Evolutionary conservation across 1,140 invertebrate species (phyloP).

Genomic region (Anastrepha ludens): DNA sequence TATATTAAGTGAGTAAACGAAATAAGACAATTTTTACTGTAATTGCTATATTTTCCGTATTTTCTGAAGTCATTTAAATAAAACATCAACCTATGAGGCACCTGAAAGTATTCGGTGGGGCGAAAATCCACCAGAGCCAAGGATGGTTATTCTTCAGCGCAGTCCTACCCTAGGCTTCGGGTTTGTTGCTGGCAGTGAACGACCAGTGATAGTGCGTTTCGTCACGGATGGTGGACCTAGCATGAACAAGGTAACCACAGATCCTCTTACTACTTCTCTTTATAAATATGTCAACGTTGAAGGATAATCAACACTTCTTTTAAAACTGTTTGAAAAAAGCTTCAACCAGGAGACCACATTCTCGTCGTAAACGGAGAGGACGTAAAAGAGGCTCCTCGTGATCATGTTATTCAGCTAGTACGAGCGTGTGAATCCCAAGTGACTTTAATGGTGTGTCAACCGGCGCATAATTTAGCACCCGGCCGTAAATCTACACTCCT

Average conservation of each 20-base stretch:
- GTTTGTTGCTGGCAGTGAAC: constrained; percentile 93
- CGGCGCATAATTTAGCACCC: constrained; percentile 81
- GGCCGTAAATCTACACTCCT: constrained; percentile 87
- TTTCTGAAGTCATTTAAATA: constrained; percentile 82
- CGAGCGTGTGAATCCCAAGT: constrained; percentile 86
- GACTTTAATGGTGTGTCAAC: constrained; percentile 87
- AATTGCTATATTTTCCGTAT: neutral
- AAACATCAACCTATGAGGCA: constrained; percentile 91
- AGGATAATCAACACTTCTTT: neutral
- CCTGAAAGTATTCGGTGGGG: constrained; percentile 78
- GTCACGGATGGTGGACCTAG: constrained; percentile 92
- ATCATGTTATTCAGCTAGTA: constrained; percentile 92
- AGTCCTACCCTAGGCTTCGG: constrained; percentile 90
- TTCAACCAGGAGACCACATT: constrained; percentile 93
- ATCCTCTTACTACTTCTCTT: neutral
- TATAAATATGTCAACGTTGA: neutral
- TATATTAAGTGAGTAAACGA: constrained; percentile 89
- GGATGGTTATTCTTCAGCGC: constrained; percentile 83
- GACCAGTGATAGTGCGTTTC: constrained; percentile 91
- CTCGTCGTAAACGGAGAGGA: constrained; percentile 92
- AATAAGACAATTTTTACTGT: neutral
- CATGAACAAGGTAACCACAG: constrained; percentile 81
- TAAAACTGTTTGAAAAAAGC: constrained; percentile 65
- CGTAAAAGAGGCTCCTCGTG: constrained; percentile 86
- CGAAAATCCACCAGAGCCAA: constrained; percentile 83